Conservation (phyloP, 1,140 invertebrate genomes). For the Neotoxoptera formosana region DNA sequence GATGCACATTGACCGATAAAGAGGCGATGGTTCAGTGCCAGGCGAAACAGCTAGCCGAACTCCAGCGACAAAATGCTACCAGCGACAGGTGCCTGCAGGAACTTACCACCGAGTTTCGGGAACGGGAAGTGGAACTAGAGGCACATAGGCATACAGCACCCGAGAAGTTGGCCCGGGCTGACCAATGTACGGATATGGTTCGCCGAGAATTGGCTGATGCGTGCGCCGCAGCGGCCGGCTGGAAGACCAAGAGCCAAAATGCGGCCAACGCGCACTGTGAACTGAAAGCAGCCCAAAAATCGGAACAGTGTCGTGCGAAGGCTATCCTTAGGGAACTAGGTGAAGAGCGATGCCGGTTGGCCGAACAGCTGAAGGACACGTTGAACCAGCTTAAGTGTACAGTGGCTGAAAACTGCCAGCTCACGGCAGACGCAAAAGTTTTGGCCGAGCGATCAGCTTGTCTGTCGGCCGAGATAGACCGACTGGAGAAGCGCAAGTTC, state of each 20-base stretch:
- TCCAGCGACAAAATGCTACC: background rate
- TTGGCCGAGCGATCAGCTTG: background rate
- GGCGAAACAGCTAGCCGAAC: background rate
- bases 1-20: background rate
- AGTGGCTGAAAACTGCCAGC: background rate
- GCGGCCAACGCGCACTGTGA: background rate
- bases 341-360: background rate
- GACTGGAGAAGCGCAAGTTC: background rate
- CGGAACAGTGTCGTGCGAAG: background rate
- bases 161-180: background rate
- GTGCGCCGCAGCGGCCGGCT: background rate
- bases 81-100: background rate
- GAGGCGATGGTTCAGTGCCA: background rate
- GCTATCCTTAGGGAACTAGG: background rate
- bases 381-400: background rate
- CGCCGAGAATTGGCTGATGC: background rate
- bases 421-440: background rate
- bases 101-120: background rate
- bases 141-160: background rate
- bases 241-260: background rate
- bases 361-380: background rate
- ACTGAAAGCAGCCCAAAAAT: background rate
- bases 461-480: background rate
- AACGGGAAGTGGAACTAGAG: background rate
- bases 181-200: background rate